Percentiles rank a stretch among this genome's conserved stretches.
Conservation (phyloP, 2,113 vertebrate species). For the Terrapene triunguis region DNA sequence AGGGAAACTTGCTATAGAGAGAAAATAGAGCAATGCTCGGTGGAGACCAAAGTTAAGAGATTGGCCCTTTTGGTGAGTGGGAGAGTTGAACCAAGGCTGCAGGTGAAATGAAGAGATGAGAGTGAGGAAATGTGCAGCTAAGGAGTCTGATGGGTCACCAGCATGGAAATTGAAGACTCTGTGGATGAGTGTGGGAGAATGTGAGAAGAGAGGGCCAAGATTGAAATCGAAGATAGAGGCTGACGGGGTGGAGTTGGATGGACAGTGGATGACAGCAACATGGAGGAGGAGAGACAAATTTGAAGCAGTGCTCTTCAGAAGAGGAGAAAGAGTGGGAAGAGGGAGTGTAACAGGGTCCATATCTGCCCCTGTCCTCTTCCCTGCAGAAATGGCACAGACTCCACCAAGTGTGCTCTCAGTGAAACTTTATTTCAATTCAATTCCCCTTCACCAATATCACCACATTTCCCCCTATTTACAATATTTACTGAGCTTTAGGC, state of each 20-base stretch:
- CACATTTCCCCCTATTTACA: background rate
- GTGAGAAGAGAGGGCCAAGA: background rate
- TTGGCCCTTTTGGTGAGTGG: background rate
- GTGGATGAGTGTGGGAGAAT: background rate
- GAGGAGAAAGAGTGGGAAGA: too few relatives aligned
- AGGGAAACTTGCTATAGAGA: background rate
- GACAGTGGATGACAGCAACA: too few relatives aligned
- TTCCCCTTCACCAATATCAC: background rate
- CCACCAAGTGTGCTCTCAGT: background rate
- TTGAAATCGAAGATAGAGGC: too few relatives aligned
- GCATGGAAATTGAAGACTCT: background rate
- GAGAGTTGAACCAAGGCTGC: background rate
- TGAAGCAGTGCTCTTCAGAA: background rate
- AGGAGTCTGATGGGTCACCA: background rate
- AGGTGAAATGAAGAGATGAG: background rate
- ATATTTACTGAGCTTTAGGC: background rate
- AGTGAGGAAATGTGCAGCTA: background rate
- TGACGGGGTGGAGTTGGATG: too few relatives aligned
- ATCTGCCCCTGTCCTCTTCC: background rate
- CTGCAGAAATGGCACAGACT: background rate
- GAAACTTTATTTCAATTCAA: background rate
- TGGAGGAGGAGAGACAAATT: background rate
- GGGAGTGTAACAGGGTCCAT: too few relatives aligned
- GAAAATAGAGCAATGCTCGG: background rate
- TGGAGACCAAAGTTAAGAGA: background rate